Conservation (phyloP, 2,797 vertebrate genomes). For the Silurus aristotelis region DNA sequence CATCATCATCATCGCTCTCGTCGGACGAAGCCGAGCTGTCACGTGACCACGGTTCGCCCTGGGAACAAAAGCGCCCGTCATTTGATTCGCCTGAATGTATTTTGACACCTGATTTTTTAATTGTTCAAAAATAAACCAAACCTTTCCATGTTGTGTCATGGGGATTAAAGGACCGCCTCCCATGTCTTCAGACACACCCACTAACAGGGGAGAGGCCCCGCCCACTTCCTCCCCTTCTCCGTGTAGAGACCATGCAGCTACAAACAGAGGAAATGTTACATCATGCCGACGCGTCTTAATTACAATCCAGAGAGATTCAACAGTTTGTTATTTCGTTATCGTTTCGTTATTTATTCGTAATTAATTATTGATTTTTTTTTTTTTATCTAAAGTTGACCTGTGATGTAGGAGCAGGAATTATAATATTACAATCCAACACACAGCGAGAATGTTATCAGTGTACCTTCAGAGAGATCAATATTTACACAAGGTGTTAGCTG, state of each 20-base stretch:
- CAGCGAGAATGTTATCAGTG: not conserved
- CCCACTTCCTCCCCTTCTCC: conserved; percentile 3
- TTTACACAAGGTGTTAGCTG: conserved; percentile 32
- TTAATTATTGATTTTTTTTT: too few relatives aligned
- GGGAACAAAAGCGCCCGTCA: not conserved
- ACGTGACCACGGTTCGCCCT: conserved; percentile 34
- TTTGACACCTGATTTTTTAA: too few relatives aligned
- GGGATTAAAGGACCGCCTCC: not conserved
- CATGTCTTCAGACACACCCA: conserved; percentile 10
- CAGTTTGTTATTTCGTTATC: not conserved
- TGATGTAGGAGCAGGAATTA: not conserved
- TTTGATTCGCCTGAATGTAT: not conserved
- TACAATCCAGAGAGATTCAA: not conserved
- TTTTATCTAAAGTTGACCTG: too few relatives aligned
- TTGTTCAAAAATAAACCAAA: not conserved
- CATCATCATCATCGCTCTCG: conserved; percentile 28
- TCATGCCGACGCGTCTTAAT: not conserved
- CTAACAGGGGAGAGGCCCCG: not conserved
- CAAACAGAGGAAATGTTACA: not conserved
- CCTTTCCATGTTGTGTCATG: conserved; percentile 10
- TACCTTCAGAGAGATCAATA: conserved; percentile 12
- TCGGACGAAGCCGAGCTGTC: conserved; percentile 49
- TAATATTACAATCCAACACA: not conserved
- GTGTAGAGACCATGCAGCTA: conserved; percentile 15
- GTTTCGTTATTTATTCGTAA: not conserved